Evolutionary conservation across 2,797 vertebrate species (phyloP).

Genomic region (Microctenopoma stevenorrisi): DNA sequence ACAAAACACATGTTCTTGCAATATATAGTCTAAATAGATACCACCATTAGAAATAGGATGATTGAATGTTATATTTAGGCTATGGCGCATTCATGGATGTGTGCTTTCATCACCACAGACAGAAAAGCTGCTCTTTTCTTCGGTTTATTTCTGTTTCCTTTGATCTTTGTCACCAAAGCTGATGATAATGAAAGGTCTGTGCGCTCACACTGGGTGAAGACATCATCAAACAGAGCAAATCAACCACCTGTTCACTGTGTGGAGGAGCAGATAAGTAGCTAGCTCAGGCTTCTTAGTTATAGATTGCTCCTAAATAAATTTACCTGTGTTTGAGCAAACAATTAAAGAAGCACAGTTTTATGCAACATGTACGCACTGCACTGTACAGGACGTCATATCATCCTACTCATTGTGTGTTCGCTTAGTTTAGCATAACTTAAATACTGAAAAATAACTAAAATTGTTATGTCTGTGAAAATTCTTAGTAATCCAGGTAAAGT

Average conservation of each 20-base stretch:
- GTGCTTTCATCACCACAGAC: constrained; percentile 66
- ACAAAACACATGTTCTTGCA: constrained; percentile 39
- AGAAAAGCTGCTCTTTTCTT: constrained; percentile 50
- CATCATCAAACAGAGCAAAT: constrained; percentile 64
- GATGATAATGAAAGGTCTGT: constrained; percentile 68
- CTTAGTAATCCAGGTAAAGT: too few species aligned
- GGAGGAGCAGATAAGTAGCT: constrained; percentile 44
- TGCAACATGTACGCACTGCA: background rate
- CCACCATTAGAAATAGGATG: constrained; percentile 58
- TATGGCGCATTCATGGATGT: constrained; percentile 43
- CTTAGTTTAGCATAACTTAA: background rate
- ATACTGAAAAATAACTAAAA: too few species aligned
- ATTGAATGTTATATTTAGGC: constrained; percentile 65
- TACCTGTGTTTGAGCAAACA: background rate
- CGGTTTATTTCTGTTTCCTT: constrained; percentile 63
- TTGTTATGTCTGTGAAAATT: too few species aligned
- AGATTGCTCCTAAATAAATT: constrained; percentile 24
- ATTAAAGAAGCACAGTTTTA: background rate
- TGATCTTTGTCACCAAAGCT: constrained; percentile 72
- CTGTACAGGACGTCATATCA: background rate
- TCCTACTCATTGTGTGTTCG: background rate
- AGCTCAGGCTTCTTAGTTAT: constrained; percentile 18
- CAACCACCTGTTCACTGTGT: constrained; percentile 57
- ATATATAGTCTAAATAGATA: constrained; percentile 45
- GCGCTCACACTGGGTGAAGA: constrained; percentile 47